Base-by-base conservation (phyloP, 2,797 vertebrate species). In the Leucoraja ocellata region DNA sequence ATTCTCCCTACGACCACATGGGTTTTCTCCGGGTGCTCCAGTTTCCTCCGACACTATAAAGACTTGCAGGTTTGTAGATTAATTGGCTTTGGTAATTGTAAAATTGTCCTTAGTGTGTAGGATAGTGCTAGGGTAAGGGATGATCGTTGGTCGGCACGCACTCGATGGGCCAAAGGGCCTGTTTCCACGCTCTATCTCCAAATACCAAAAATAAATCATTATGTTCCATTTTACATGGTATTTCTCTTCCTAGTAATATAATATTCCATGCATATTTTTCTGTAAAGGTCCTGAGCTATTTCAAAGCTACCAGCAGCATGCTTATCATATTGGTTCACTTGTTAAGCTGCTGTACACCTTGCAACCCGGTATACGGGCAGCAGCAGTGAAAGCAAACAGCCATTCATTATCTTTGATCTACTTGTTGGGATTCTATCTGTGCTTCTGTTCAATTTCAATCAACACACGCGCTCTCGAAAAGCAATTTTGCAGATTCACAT, bases 361-460 rank as follows among this genome's bases (percentile, higher is more conserved):
- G 28, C 46, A 54, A 23, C 11, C 90, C 25, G 2, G 21, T 92
- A 58, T 92, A 9, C 71, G 58, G 74, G 74, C 36, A 92, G 71
- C 65, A 76, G 71, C 25, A 46, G 25, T 92, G 65, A 92, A 92
- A 91, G 36, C 16, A 92, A 92, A 46, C 90, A 92, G 71, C 36
- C 25, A 92, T 46, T 92, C 90, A 92, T 92, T 92, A 76, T 73
- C 39, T 74, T 39, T 58, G 11, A 92, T 76, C 39, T 74, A 76
- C 46, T 76, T 74, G 39, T 74, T 46, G 71, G 68, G 71, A 76
- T 92, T 73, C 90, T 76, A 73, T 92, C 90, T 2, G 68, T 14
- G 76, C 71, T 74, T 76, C 54, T 58, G 39, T 76, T 92, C 90
- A 92, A 92, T 73, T 28, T 92, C 71, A 76, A 92, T 92, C 65